phyloP scores from a whole-genome alignment of 1,140 invertebrate species.

The Nasonia longicornis region DNA sequence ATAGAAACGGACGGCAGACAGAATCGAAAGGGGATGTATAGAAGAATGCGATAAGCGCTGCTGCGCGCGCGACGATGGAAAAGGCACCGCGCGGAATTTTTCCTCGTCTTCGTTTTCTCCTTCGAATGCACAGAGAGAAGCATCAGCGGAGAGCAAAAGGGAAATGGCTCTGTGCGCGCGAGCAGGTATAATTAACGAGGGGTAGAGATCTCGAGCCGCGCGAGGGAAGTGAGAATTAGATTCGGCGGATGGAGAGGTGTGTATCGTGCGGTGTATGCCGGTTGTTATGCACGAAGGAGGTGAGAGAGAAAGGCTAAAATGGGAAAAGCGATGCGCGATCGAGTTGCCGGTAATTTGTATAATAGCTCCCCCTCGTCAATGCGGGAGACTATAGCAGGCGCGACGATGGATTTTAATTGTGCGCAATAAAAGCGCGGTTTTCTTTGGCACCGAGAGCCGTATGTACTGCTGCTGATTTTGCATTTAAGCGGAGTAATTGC shows the following conservation, averaged over 20 bases:
- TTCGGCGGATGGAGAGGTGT: not conserved
- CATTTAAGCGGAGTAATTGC: not conserved
- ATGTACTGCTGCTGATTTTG: not conserved
- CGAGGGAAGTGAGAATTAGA: slow-evolving; percentile 20
- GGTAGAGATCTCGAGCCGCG: not conserved
- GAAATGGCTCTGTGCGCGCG: not conserved
- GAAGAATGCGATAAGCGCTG: slow-evolving; percentile 26
- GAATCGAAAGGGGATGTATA: not conserved
- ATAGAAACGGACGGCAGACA: not conserved
- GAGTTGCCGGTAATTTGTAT: not conserved
- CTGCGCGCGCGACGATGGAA: not conserved
- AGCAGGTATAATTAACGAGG: slow-evolving; percentile 8
- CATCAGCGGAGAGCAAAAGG: not conserved
- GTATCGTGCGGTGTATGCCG: not conserved
- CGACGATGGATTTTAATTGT: slow-evolving; percentile 2
- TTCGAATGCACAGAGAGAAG: no score
- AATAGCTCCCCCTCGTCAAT: not conserved
- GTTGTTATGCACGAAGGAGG: not conserved
- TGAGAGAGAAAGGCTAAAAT: not conserved
- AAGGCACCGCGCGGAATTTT: not conserved
- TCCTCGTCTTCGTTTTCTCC: not conserved
- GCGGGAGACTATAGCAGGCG: not conserved
- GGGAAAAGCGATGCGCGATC: no score
- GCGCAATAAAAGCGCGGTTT: not conserved
- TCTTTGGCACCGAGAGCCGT: not conserved